Evolutionary conservation across 2,888 invertebrate genomes (phyloP).

Genomic region (Sialis lutaria): DNA sequence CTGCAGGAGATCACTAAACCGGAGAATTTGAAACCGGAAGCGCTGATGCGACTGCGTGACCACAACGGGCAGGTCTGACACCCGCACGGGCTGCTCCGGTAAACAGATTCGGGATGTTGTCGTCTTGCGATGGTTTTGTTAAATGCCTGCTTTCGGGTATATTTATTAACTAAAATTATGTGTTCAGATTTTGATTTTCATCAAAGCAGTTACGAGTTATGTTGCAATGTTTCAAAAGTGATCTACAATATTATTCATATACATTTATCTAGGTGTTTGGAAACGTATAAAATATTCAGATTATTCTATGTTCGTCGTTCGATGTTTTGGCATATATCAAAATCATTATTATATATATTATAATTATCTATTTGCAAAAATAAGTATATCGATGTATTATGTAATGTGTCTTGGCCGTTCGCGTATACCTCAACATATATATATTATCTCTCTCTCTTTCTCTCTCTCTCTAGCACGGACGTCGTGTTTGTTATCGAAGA

Average conservation of each 20-base stretch:
- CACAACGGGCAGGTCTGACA: not conserved
- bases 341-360: conserved; percentile 5
- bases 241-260: conserved; percentile 1
- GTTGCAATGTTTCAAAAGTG: conserved; percentile 6
- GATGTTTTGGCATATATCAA: conserved; percentile 20
- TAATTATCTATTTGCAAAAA: conserved; percentile 14
- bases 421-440: conserved; percentile 31
- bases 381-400: conserved; percentile 20
- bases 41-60: conserved; percentile 21
- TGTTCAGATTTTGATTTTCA: conserved; percentile 17
- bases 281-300: conserved; percentile 4
- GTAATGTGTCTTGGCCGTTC: conserved; percentile 29
- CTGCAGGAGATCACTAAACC: conserved; percentile 24
- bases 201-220: conserved; percentile 21
- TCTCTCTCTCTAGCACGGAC: too few species aligned
- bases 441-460: too few species aligned
- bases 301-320: conserved; percentile 18
- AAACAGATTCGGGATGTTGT: too few species aligned
- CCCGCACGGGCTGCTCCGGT: too few species aligned
- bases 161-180: conserved; percentile 5
- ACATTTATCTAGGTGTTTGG: conserved; percentile 5
- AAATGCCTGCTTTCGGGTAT: not conserved
- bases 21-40: conserved; percentile 26
- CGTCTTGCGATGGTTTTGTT: too few species aligned
- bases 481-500: conserved; percentile 6